These are phyloP conservation scores for Bombus picipes DNA, from an alignment of 1,140 invertebrate genomes.

Conservation along the genomic window DNA sequence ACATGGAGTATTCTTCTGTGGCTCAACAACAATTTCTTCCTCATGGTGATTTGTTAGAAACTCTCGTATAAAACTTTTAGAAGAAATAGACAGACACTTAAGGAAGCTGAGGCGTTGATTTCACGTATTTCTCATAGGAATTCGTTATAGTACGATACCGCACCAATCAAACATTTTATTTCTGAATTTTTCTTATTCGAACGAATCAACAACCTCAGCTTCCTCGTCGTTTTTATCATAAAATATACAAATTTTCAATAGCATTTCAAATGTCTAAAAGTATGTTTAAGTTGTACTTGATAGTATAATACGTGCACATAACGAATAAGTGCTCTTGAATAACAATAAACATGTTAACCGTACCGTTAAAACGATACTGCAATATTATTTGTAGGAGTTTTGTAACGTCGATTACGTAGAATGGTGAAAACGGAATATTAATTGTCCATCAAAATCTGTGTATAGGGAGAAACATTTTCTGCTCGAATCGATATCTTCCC, in stretches of 20 bases:
- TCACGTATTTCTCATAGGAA: neutral
- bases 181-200: neutral
- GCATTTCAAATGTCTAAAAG: constrained; percentile 3
- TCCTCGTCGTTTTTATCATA: constrained; percentile 22
- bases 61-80: constrained; percentile 36
- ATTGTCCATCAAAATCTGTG: constrained; percentile 32
- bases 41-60: constrained; percentile 41
- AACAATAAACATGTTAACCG: constrained; percentile 41
- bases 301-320: constrained; percentile 5
- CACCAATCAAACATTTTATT: neutral
- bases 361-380: constrained; percentile 14
- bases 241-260: constrained; percentile 33
- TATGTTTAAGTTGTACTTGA: constrained; percentile 50
- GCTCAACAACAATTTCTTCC: constrained; percentile 89
- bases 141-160: neutral
- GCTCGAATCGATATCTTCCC: constrained; percentile 52
- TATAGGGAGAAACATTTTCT: constrained; percentile 37
- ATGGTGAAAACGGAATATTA: constrained; percentile 29
- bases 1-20: constrained; percentile 92
- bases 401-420: constrained; percentile 56
- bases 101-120: neutral
- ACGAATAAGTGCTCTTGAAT: constrained; percentile 52
- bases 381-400: constrained; percentile 57
- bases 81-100: neutral
- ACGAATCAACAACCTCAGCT: constrained; percentile 6